Evolutionary conservation across 1,140 invertebrate species (phyloP).

Genomic region (Periplaneta americana): DNA sequence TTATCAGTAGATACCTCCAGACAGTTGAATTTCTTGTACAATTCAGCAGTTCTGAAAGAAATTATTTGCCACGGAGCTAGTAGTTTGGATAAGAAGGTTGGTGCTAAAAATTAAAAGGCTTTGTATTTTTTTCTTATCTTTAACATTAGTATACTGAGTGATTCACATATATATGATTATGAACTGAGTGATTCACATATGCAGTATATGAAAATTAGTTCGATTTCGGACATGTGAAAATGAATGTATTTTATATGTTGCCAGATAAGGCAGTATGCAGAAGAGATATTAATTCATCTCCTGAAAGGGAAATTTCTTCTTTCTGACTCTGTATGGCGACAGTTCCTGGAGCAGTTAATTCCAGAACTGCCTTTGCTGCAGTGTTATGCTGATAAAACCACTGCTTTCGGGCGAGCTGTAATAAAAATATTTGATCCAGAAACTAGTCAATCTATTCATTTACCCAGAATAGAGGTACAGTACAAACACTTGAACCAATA

Average conservation of each 20-base stretch:
- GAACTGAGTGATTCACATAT: too few species aligned
- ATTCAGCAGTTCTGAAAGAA: constrained; percentile 50
- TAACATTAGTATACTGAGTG: too few species aligned
- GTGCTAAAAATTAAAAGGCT: not conserved
- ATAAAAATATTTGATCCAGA: constrained; percentile 56
- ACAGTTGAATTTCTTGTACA: constrained; percentile 44
- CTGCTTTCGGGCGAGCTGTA: constrained; percentile 46
- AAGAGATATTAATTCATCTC: constrained; percentile 53
- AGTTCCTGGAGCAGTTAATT: constrained; percentile 46
- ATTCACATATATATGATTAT: too few species aligned
- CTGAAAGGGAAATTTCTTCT: constrained; percentile 54
- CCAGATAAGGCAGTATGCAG: constrained; percentile 46
- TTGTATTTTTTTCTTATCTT: constrained; percentile 21
- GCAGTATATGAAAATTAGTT: too few species aligned
- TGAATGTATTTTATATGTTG: too few species aligned
- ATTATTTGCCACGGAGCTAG: constrained; percentile 53
- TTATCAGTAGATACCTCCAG: not conserved
- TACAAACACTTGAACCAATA: constrained; percentile 16
- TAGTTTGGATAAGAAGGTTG: constrained; percentile 37
- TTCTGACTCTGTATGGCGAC: constrained; percentile 49
- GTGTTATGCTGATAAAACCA: constrained; percentile 36
- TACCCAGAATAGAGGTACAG: not conserved
- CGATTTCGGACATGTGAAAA: too few species aligned
- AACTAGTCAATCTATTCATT: not conserved
- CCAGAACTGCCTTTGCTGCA: constrained; percentile 47